Evolutionary conservation across 2,888 invertebrate genomes (phyloP), one percentile per base, ranked within the genome.

Genomic region (Thysanoteuthis rhombus): DNA sequence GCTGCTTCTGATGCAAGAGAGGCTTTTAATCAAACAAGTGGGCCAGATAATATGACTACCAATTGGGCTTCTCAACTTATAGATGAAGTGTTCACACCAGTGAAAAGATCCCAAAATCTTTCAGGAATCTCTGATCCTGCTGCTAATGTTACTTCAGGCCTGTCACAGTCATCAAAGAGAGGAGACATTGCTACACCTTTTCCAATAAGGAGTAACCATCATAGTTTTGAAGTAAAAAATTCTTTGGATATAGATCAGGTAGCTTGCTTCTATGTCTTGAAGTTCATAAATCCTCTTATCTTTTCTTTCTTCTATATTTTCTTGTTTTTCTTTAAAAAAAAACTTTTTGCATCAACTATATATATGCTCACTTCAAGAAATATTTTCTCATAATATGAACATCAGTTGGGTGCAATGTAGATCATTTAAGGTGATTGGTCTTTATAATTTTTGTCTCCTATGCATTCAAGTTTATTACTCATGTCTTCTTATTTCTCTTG

Each of bases 231-330:
- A 92, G 25, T 45, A n/a, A 92, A 92, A 92, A 92, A 92, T 92
- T n/a, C 92, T n/a, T 45, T 92, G 92, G 92, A 92, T 45, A 92
- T 92, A 92, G 92, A 92, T 40, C 92, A 92, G 92, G 92, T 92
- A 92, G n/a, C 25, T 92, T 42, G 28, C 42, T 32, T 42, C 42
- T 91, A 39, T 16, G 22, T 91, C 36, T 75, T 75, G n/a, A 75
- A 52, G 22, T 75, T 75, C 36, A n/a, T n/a, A 75, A 75, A 75
- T 75, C 22, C 52, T 52, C 52, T 52, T 28, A 75, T n/a, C n/a
- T n/a, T 75, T 75, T n/a, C 75, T 16, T 75, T n/a, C 12, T 75
- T n/a, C 52, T 75, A 16, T n/a, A 1, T 58, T 58, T 58, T 58
- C 58, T 28, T 58, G 58, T 58, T 58, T 58, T 58, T 58, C n/a